Base-by-base conservation (phyloP, 2,113 vertebrate genomes). In the Corythaixoides concolor region DNA sequence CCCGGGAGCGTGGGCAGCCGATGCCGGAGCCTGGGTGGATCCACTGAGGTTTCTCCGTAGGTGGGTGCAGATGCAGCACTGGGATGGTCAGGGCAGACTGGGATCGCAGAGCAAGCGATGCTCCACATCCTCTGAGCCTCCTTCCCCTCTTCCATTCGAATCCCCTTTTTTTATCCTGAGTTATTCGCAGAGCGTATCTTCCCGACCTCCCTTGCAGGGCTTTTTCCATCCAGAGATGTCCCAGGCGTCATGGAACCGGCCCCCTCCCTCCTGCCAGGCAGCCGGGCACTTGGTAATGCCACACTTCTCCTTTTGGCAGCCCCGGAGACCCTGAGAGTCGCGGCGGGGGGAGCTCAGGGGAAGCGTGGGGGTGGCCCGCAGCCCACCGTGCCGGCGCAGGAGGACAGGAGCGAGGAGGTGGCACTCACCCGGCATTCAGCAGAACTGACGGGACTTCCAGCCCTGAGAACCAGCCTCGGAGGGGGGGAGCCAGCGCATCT, bases 381-480 rank as follows among this genome's bases (percentile, higher is more conserved):
- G 78, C 16, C 4, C 18, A 17, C 26, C 21, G 1, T 1, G 1
- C 23, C 1, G 0, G 64, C 21, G 0, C 24, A 4, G 52, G 6
- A 66, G 56, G 70, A 39, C 1, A 12, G 90, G 60, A 62, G 35
- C 1, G 0, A 37, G 26, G 17, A 55, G 8, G 39, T 1, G 1
- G 67, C 92, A 94, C 96, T 94, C 87, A 96, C 96, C 94, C 26
- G 49, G 94, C 89, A 94, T 94, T 97, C 96, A 97, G 96, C 96
- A 97, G 95, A 97, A 97, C 96, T 97, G 96, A 95, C 96, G 96
- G 87, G 94, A 96, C 93, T 96, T 96, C 96, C 96, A 97, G 95
- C 96, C 96, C 96, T 95, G 96, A 96, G 96, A 97, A 94, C 95
- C 95, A 94, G 96, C 96, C 95, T 97, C 96, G 87, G 96, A 96